A percentile compares a stretch with the other conserved stretches of the same genome.
phyloP scores from a whole-genome alignment of 2,113 vertebrate genomes.

The Psittacula cyanocephala region DNA sequence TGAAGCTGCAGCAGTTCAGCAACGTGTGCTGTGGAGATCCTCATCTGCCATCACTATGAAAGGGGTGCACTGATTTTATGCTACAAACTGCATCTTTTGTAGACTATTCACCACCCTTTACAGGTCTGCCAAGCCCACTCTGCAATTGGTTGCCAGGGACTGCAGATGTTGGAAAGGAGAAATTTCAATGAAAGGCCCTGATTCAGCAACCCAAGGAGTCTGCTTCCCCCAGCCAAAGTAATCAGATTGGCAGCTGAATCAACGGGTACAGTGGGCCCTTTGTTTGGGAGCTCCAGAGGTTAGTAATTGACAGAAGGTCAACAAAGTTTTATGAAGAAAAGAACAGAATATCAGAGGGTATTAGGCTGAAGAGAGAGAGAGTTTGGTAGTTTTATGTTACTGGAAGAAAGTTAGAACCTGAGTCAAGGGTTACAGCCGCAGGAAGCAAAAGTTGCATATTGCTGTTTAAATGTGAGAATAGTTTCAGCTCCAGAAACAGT shows the following conservation, averaged over 20 bases:
- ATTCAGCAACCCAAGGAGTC: constrained; percentile 73
- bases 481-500: neutral
- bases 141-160: constrained; percentile 62
- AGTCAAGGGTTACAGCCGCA: neutral
- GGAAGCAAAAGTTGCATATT: constrained; percentile 2
- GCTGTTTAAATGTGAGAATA: constrained; percentile 10
- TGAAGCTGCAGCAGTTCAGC: neutral
- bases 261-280: constrained; percentile 74
- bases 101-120: constrained; percentile 56
- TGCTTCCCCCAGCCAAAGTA: constrained; percentile 74
- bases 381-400: constrained; percentile 23
- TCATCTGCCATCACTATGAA: neutral
- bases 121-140: constrained; percentile 43
- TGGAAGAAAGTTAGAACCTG: constrained; percentile 6
- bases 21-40: neutral
- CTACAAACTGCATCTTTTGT: constrained; percentile 39
- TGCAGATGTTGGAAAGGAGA: constrained; percentile 67
- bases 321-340: constrained; percentile 69
- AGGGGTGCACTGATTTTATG: constrained; percentile 1
- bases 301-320: constrained; percentile 64
- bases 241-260: constrained; percentile 78
- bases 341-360: constrained; percentile 51
- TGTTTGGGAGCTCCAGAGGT: constrained; percentile 67
- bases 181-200: constrained; percentile 75
- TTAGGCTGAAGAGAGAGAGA: constrained; percentile 30